Evolutionary conservation across 2,888 invertebrate genomes (phyloP).

Genomic region (Morpho deidamia): DNA sequence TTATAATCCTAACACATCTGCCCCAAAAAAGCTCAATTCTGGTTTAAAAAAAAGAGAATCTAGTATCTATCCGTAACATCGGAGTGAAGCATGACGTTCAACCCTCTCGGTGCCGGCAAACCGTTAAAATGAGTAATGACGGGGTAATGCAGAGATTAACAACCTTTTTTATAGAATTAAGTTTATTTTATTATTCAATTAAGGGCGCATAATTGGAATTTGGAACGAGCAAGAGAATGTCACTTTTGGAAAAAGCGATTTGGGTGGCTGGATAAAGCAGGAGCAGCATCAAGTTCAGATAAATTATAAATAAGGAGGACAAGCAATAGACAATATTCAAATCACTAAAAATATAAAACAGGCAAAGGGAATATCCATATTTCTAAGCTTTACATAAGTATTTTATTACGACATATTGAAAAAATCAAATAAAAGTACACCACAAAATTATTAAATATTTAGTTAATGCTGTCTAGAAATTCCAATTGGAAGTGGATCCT

Average conservation of each 20-base stretch:
- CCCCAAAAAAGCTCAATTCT: conserved; percentile 46
- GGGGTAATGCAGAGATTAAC: conserved; percentile 36
- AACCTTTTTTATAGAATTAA: conserved; percentile 32
- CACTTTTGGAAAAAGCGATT: background rate
- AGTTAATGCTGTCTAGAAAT: too few relatives aligned
- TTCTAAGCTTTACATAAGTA: too few relatives aligned
- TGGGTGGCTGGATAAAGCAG: too few relatives aligned
- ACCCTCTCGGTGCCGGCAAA: conserved; percentile 64
- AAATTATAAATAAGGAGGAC: too few relatives aligned
- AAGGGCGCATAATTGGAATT: background rate
- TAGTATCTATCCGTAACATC: conserved; percentile 64
- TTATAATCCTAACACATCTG: conserved; percentile 66
- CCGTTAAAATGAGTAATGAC: conserved; percentile 75
- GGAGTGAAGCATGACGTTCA: conserved; percentile 54
- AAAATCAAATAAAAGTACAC: too few relatives aligned
- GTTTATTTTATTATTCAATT: background rate
- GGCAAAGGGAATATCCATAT: too few relatives aligned
- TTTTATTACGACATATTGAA: too few relatives aligned
- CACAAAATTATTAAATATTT: too few relatives aligned
- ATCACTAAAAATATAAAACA: too few relatives aligned
- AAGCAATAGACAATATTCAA: too few relatives aligned
- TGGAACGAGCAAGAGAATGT: background rate
- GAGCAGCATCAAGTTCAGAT: too few relatives aligned
- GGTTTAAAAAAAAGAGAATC: conserved; percentile 22
- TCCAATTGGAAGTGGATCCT: too few relatives aligned